A percentile compares a stretch with the other conserved stretches of the same genome.
Evolutionary conservation across 2,113 vertebrate genomes (phyloP).

Genomic region (Mionectes macconnelli): DNA sequence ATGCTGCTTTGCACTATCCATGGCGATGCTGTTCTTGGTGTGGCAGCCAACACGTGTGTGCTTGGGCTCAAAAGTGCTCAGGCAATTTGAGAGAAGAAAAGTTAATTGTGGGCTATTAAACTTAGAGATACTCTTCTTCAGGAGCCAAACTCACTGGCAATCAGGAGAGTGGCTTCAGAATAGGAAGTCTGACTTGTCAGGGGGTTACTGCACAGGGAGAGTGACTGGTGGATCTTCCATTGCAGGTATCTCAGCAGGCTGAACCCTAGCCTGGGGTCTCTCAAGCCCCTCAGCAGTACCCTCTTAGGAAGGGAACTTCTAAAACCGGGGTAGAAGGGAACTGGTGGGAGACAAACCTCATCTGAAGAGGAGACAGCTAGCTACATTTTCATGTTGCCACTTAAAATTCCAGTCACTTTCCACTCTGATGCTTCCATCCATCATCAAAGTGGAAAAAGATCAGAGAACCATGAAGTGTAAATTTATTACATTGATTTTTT

Average conservation of each 20-base stretch:
- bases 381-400: background rate
- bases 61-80: background rate
- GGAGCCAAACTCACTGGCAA: background rate
- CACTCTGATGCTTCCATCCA: background rate
- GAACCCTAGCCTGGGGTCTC: background rate
- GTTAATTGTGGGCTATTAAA: background rate
- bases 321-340: background rate
- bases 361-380: background rate
- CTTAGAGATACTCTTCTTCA: background rate
- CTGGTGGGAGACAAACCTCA: background rate
- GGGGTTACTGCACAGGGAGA: rapidly evolving
- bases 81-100: background rate
- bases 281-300: background rate
- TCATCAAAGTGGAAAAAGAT: background rate
- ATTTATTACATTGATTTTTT: background rate
- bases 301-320: background rate
- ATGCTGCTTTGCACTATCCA: background rate
- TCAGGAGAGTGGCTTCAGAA: background rate
- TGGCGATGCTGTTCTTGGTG: background rate
- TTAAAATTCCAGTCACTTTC: background rate
- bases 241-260: background rate
- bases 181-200: background rate
- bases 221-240: background rate
- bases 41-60: background rate
- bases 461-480: background rate